phyloP scores from a whole-genome alignment of 1,140 invertebrate genomes.

The Nylanderia fulva region DNA sequence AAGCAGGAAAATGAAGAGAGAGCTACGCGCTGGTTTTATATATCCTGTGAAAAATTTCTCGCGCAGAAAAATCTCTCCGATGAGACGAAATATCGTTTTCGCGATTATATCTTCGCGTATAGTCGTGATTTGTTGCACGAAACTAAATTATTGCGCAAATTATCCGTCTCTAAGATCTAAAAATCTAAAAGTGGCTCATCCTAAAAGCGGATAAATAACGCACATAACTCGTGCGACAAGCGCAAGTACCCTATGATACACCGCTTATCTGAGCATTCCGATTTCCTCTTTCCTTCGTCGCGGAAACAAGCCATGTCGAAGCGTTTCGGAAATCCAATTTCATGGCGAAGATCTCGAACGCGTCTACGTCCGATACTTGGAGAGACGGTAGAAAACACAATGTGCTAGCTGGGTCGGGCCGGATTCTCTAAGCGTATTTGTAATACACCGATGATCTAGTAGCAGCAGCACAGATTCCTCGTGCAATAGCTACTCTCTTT shows the following conservation, averaged over 20 bases:
- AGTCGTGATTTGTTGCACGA: background rate
- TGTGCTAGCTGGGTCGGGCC: background rate
- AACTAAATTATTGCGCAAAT: background rate
- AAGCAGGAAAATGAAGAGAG: too few species aligned
- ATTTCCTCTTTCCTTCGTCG: background rate
- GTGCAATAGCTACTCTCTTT: conserved; percentile 3
- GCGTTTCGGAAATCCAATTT: conserved; percentile 57
- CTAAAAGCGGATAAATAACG: background rate
- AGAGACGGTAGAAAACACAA: conserved; percentile 37
- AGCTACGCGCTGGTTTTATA: background rate
- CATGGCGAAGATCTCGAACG: conserved; percentile 25
- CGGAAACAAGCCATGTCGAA: conserved; percentile 29
- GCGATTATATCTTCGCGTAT: too few species aligned
- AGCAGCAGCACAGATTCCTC: conserved; percentile 21
- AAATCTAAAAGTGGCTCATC: too few species aligned
- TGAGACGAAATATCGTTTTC: background rate
- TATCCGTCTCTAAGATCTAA: background rate
- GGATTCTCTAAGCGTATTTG: conserved; percentile 50
- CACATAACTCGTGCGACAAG: background rate
- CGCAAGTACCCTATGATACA: background rate
- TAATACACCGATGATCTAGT: conserved; percentile 31
- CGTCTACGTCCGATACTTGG: conserved; percentile 14
- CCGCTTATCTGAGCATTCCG: conserved; percentile 10
- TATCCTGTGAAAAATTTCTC: background rate
- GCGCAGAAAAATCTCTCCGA: background rate